phyloP scores from a whole-genome alignment of 2,888 invertebrate species.

The Folsomia candida region DNA sequence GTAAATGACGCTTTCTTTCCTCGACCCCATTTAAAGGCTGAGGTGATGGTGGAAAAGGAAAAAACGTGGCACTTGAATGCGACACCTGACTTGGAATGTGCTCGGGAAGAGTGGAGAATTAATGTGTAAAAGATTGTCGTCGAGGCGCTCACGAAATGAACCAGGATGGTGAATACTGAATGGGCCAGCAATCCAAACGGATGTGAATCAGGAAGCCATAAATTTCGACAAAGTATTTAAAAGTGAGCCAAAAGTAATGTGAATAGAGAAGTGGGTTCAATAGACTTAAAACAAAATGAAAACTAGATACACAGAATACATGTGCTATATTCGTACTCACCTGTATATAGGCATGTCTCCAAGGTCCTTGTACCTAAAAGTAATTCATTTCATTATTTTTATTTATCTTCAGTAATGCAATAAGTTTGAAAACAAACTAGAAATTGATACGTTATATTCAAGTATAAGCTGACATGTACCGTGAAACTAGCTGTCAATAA shows the following conservation, averaged over 20 bases:
- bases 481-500: too few species aligned
- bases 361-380: constrained; percentile 87
- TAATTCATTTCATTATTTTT: too few species aligned
- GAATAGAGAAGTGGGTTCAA: too few species aligned
- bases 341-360: constrained; percentile 77
- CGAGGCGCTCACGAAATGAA: too few species aligned
- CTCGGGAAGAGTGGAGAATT: background rate
- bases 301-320: too few species aligned
- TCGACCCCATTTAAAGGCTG: background rate
- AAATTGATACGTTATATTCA: too few species aligned
- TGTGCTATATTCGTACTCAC: too few species aligned
- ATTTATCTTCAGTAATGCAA: too few species aligned
- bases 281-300: background rate
- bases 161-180: background rate
- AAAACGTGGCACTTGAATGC: constrained; percentile 5
- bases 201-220: background rate
- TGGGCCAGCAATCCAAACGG: background rate
- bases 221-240: constrained; percentile 4
- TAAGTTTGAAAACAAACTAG: too few species aligned
- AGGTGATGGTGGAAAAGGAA: background rate
- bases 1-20: background rate
- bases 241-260: too few species aligned
- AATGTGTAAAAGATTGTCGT: constrained; percentile 1
- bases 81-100: constrained; percentile 4
- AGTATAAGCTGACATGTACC: too few species aligned